Base-by-base conservation (phyloP, 2,113 vertebrate genomes). In the Corvus hawaiiensis region DNA sequence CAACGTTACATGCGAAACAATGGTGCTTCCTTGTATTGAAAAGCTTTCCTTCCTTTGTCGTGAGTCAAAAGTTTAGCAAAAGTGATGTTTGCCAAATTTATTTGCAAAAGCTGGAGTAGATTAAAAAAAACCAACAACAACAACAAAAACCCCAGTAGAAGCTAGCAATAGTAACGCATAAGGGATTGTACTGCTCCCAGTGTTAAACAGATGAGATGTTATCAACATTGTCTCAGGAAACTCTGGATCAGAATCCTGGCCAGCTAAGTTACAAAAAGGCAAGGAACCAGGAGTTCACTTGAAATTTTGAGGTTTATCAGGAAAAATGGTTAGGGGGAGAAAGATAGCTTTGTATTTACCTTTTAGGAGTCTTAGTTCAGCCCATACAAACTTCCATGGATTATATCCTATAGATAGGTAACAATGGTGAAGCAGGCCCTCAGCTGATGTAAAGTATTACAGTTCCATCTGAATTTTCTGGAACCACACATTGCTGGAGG, bases 1-100 rank as follows among this genome's bases (percentile, higher is more conserved):
- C 69, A 83, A 52, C 1, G 10, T 89, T 87, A 84, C 73, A 69
- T 30, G 59, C 10, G 30, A 80, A 97, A 97, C 97, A 97, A 97
- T 96, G 85, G 93, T 56, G 69, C 59, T 96, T 97, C 96, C 96
- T 91, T 81, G 67, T 85, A 97, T 97, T 96, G 94, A 97, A 96
- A 96, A 94, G 89, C 89, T 95, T 97, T 97, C 97, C 96, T 97
- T 96, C 96, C 96, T 96, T 96, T 95, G 93, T 86, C 46, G 19
- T 95, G 93, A 97, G 95, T 87, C 93, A 91, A 90, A 95, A 80
- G 91, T 93, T 95, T 93, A 95, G 75, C 77, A 89, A 80, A 84
- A 55, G 55, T 55, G 73, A 74, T 32, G 49, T 41, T 66, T 77
- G 91, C 91, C 94, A 97, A 92, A 83, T 73, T 80, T 80, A 66